Conservation (phyloP, 92 coral and sea anemone species). For the Desmophyllum pertusum region DNA sequence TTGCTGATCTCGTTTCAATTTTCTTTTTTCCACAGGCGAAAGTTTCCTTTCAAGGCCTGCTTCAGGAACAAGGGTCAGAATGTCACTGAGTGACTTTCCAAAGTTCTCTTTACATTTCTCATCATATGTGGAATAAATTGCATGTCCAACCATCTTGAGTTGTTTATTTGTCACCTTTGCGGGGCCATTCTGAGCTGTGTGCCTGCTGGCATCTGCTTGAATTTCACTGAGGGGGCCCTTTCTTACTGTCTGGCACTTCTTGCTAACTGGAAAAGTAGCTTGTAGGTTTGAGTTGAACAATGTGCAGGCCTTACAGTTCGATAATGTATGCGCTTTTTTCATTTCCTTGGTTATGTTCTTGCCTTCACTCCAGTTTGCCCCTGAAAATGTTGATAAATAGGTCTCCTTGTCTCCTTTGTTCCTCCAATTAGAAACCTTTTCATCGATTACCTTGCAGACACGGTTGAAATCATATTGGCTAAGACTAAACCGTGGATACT, state of each 20-base stretch:
- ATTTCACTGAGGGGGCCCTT: slow-evolving; percentile 17
- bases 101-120: slow-evolving; percentile 47
- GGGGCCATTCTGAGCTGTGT: slow-evolving; percentile 6
- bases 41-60: slow-evolving; percentile 37
- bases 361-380: slow-evolving; percentile 18
- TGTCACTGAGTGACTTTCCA: slow-evolving; percentile 34
- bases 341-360: slow-evolving; percentile 35
- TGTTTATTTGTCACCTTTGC: slow-evolving; percentile 22
- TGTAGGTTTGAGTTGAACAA: slow-evolving; percentile 20
- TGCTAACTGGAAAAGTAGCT: slow-evolving; percentile 16
- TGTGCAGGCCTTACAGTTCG: slow-evolving; percentile 41
- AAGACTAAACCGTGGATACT: slow-evolving; percentile 13
- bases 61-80: slow-evolving; percentile 45
- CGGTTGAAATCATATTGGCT: slow-evolving; percentile 21
- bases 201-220: slow-evolving; percentile 7
- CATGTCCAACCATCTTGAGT: slow-evolving; percentile 36
- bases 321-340: slow-evolving; percentile 26
- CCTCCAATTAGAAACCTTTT: slow-evolving; percentile 27
- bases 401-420: slow-evolving; percentile 20
- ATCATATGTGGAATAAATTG: slow-evolving; percentile 32
- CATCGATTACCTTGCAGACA: slow-evolving; percentile 32
- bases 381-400: slow-evolving; percentile 15
- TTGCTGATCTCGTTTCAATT: slow-evolving; percentile 22
- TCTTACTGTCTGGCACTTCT: background rate
- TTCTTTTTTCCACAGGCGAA: slow-evolving; percentile 43